A percentile compares a stretch with the other conserved stretches of the same genome.
Conservation (phyloP, 2,888 invertebrate genomes). For the Nycteola revayana region DNA sequence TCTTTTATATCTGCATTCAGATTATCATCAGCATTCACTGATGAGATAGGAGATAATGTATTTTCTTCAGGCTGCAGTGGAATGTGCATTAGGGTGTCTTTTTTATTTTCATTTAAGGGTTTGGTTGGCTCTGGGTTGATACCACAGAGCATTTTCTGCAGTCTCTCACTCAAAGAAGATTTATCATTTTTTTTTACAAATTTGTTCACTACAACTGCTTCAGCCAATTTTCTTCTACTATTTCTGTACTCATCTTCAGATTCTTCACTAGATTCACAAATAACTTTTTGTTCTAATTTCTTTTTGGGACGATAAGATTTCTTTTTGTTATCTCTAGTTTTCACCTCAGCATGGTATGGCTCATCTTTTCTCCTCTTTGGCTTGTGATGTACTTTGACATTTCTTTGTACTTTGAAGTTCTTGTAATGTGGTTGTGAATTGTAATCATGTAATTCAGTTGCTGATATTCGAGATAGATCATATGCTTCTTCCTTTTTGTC, state of each 20-base stretch:
- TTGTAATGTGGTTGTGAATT: constrained; percentile 26
- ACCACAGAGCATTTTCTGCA: constrained; percentile 63
- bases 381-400: constrained; percentile 43
- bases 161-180: constrained; percentile 61
- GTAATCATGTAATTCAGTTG: constrained; percentile 53
- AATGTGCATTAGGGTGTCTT: constrained; percentile 15
- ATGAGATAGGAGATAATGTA: constrained; percentile 25
- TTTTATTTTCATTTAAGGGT: constrained; percentile 24
- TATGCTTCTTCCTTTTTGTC: constrained; percentile 37
- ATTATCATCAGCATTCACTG: constrained; percentile 21
- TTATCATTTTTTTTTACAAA: constrained; percentile 48
- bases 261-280: constrained; percentile 65
- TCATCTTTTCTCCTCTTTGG: constrained; percentile 49
- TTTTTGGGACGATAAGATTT: constrained; percentile 47
- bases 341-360: constrained; percentile 25
- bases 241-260: constrained; percentile 71
- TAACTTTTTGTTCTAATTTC: constrained; percentile 41
- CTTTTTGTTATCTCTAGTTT: constrained; percentile 46
- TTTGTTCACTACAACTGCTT: constrained; percentile 75
- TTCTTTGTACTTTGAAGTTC: constrained; percentile 37
- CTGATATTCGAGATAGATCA: constrained; percentile 61
- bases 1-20: constrained; percentile 14
- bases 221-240: constrained; percentile 74
- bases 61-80: constrained; percentile 15
- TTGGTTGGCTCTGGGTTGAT: constrained; percentile 34